Evolutionary conservation across 2,797 vertebrate species (phyloP).

Genomic region (Mus minutoides): DNA sequence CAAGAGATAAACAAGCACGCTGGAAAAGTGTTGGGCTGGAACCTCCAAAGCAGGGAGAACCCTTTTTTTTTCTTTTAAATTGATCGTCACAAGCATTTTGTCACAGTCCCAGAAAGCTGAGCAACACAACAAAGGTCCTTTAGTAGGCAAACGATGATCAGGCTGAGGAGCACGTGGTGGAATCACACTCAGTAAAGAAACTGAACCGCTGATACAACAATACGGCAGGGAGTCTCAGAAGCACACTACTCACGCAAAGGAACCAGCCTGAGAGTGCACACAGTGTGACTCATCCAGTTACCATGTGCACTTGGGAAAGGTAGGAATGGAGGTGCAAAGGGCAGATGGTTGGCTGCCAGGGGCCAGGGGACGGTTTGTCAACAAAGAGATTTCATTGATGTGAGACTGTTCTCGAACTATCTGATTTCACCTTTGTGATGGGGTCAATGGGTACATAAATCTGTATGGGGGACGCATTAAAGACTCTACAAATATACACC

Average conservation of each 20-base stretch:
- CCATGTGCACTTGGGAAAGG: neutral
- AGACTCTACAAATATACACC: neutral
- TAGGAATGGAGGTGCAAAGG: neutral
- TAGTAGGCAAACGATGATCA: neutral
- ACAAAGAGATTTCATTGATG: neutral
- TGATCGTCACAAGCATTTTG: neutral
- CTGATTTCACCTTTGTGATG: too few species aligned
- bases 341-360: neutral
- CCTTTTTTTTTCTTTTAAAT: neutral
- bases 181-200: neutral
- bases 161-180: fast-evolving
- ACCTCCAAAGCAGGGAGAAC: neutral
- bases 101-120: neutral
- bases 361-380: too few species aligned
- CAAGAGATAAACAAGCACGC: neutral
- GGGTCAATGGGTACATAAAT: neutral
- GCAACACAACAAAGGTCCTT: neutral
- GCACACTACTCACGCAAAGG: neutral
- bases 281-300: fast-evolving
- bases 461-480: neutral
- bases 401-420: neutral
- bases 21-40: neutral
- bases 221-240: fast-evolving
- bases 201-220: fast-evolving
- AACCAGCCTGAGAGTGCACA: neutral